Conservation (phyloP, 2,797 vertebrate genomes). For the Eptatretus atami region DNA sequence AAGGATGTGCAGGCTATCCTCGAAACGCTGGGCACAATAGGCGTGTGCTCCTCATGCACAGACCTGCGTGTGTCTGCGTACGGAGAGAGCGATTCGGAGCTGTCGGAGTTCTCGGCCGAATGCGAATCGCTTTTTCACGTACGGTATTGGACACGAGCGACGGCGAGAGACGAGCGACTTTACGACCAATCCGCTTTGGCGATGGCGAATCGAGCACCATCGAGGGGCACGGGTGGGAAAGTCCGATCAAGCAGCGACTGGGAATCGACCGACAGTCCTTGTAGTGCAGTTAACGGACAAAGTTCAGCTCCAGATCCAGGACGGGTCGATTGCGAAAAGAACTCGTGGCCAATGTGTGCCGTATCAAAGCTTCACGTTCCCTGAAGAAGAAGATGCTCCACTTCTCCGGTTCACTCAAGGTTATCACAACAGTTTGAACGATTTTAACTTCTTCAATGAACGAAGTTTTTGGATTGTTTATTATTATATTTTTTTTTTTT, state of each 20-base stretch:
- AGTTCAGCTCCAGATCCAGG: conserved; percentile 24
- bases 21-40: neutral
- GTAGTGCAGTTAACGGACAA: conserved; percentile 41
- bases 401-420: conserved; percentile 61
- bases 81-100: conserved; percentile 2
- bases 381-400: conserved; percentile 81
- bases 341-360: conserved; percentile 25
- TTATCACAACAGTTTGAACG: conserved; percentile 69
- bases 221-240: conserved; percentile 33
- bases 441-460: neutral
- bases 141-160: conserved; percentile 65
- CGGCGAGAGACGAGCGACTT: conserved; percentile 63
- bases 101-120: conserved; percentile 72
- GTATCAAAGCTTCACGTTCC: conserved; percentile 73
- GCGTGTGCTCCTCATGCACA: too few species aligned
- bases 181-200: conserved; percentile 60
- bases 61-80: neutral
- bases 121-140: conserved; percentile 62
- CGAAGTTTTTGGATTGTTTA: neutral
- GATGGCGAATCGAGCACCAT: conserved; percentile 59
- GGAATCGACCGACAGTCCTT: conserved; percentile 29
- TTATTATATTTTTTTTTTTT: too few species aligned
- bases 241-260: conserved; percentile 39
- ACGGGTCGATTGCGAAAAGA: conserved; percentile 9
- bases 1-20: neutral